Evolutionary conservation across 1,140 invertebrate species (phyloP), one percentile per base, ranked within the genome.

Genomic region (Geopemphigus sp.): DNA sequence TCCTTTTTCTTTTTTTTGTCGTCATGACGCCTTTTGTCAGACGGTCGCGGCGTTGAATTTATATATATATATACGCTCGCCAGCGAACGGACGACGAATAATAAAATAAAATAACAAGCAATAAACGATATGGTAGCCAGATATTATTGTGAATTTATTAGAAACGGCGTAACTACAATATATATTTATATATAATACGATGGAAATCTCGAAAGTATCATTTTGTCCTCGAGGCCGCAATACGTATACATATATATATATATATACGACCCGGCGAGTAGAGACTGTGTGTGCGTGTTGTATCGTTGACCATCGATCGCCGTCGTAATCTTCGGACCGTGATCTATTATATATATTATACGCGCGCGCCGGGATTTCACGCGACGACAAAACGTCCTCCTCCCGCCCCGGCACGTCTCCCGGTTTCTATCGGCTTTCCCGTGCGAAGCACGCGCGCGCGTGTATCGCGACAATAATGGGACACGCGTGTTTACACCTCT

Each of bases 101-200:
- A 50, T 8, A 6, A 12, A n/a, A 39, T 39, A 64, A 61, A 66
- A 66, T 74, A 57, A 74, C 72, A 56, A 74, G 72, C 72, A 57
- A 39, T 56, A 57, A 74, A 74, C 72, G 72, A 74, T 74, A 74
- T 74, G 54, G 72, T 74, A 74, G 72, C 54, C 72, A 57, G 72
- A 74, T 74, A 74, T 74, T 74, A 57, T 74, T 74, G 72, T 74
- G 72, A 57, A 57, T 57, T 57, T 11, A 45, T 45, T 11, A 45
- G 57, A 11, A 32, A 11, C 63, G 19, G 50, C 29, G n/a, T n/a
- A n/a, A n/a, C n/a, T n/a, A n/a, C n/a, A n/a, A n/a, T n/a, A n/a
- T n/a, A n/a, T n/a, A n/a, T n/a, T n/a, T n/a, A n/a, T n/a, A n/a
- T n/a, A n/a, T n/a, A n/a, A n/a, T n/a, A 8, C 72, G 72, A 74